phyloP scores from a whole-genome alignment of 2,797 vertebrate species.

The Parotocinclus haroldoi region DNA sequence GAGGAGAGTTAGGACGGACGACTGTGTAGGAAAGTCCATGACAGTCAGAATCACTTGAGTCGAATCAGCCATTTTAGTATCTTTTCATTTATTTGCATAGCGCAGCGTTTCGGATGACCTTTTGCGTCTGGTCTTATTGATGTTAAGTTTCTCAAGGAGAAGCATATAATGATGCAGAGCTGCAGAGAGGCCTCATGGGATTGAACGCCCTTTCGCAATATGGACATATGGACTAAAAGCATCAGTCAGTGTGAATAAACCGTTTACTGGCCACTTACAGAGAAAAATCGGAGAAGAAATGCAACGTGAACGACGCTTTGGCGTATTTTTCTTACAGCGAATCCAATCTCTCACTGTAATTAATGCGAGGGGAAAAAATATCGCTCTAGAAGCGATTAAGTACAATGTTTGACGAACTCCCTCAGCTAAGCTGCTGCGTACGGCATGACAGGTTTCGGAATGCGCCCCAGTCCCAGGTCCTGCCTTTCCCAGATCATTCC shows the following conservation, averaged over 20 bases:
- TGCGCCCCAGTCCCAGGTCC: no score
- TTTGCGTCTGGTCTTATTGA: no score
- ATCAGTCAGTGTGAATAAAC: background rate
- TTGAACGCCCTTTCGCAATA: constrained; percentile 4
- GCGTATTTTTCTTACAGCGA: background rate
- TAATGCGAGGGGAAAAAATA: constrained; percentile 5
- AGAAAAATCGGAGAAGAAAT: no score
- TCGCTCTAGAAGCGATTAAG: constrained; percentile 6
- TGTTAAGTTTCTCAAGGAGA: background rate
- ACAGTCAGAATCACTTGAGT: no score
- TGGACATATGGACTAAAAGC: no score
- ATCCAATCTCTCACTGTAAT: constrained; percentile 13
- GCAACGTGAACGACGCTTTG: background rate
- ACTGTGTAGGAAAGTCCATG: no score
- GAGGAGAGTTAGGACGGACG: no score
- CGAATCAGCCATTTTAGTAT: no score
- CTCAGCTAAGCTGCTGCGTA: background rate
- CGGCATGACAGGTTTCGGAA: no score
- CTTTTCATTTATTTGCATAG: no score
- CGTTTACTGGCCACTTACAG: constrained; percentile 3
- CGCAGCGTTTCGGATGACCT: no score
- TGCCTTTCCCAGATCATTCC: no score
- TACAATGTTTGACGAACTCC: constrained; percentile 8
- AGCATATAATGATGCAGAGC: background rate
- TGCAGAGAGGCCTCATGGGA: constrained; percentile 3